Conservation (phyloP, 2,797 vertebrate genomes). For the Tiaroga cobitis region DNA sequence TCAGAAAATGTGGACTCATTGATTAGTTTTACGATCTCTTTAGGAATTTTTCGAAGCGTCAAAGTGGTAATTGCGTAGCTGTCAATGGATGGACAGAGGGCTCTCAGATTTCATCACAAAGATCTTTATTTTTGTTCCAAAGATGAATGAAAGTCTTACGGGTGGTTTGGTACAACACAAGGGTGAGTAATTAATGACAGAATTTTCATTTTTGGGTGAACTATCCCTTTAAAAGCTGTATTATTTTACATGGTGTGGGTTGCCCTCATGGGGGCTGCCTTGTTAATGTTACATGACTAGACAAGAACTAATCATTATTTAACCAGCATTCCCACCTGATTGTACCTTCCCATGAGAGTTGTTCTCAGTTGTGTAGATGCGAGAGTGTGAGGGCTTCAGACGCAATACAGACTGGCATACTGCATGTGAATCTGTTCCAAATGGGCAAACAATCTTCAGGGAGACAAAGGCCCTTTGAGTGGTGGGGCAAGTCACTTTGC, state of each 20-base stretch:
- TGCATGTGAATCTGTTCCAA: slow-evolving; percentile 66
- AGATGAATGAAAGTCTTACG: no score
- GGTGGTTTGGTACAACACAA: no score
- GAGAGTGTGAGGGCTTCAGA: slow-evolving; percentile 8
- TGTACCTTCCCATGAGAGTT: neutral
- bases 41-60: no score
- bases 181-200: no score
- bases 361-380: slow-evolving; percentile 4
- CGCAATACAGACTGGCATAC: slow-evolving; percentile 59
- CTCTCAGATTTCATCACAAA: no score
- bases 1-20: no score
- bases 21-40: no score
- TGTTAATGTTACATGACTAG: neutral
- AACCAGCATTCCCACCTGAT: neutral
- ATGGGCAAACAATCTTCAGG: slow-evolving; percentile 64
- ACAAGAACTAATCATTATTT: neutral
- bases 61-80: no score
- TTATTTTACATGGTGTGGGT: neutral
- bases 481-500: slow-evolving; percentile 50
- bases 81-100: no score
- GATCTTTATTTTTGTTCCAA: no score
- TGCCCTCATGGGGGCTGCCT: neutral
- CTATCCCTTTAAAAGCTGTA: neutral
- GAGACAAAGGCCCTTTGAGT: slow-evolving; percentile 67
- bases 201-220: no score